These are phyloP conservation scores for Hydrolagus colliei DNA, from an alignment of 2,797 vertebrate species.

Conservation along the genomic window DNA sequence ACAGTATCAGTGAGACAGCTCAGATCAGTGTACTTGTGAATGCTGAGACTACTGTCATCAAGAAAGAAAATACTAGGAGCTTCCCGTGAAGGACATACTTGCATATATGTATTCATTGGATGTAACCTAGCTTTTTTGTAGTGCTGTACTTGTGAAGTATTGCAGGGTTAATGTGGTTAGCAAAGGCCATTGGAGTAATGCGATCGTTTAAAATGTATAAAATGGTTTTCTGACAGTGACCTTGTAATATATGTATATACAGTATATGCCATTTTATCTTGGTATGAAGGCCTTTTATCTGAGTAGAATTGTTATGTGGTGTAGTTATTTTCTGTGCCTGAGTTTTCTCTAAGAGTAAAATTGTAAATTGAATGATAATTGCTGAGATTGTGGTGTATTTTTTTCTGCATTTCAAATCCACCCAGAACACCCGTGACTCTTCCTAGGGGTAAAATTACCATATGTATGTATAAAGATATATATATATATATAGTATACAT, in stretches of 20 bases:
- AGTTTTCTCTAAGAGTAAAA: slow-evolving; percentile 20
- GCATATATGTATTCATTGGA: background rate
- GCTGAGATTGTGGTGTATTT: background rate
- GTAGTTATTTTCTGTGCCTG: slow-evolving; percentile 19
- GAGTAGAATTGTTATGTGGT: background rate
- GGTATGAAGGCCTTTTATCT: slow-evolving; percentile 2
- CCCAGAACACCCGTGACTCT: background rate
- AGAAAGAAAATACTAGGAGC: background rate
- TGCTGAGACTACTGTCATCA: background rate
- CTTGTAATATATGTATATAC: slow-evolving; percentile 31
- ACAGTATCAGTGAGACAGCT: slow-evolving; percentile 74
- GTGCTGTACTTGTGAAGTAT: background rate
- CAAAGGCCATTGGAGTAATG: slow-evolving; percentile 4
- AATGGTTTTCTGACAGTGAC: background rate
- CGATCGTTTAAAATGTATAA: background rate
- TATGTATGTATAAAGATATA: background rate
- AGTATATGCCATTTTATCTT: slow-evolving; percentile 19
- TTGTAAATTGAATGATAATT: slow-evolving; percentile 22
- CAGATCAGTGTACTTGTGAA: background rate
- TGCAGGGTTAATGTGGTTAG: background rate
- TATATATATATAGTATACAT: background rate
- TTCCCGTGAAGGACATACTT: background rate
- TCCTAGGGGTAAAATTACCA: background rate
- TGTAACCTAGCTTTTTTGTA: background rate
- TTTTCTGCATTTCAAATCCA: background rate